phyloP scores from a whole-genome alignment of 2,797 vertebrate genomes.

The Micropoecilia bifurca region DNA sequence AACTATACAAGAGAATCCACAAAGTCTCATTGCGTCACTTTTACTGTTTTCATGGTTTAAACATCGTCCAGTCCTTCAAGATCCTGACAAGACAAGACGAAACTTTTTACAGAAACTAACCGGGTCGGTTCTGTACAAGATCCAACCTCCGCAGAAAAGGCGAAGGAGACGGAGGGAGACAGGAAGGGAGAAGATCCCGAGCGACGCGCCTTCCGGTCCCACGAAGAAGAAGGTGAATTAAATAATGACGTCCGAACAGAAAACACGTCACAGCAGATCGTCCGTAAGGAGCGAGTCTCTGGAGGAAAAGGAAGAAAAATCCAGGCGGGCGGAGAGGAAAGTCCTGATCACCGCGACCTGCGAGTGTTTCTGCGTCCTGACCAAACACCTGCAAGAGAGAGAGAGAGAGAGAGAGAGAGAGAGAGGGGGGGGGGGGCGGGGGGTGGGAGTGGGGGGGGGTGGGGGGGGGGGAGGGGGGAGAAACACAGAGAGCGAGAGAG shows the following conservation, averaged over 20 bases:
- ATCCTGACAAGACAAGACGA: conserved; percentile 89
- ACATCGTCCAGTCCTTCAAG: conserved; percentile 92
- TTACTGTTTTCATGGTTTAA: conserved; percentile 45
- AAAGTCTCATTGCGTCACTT: conserved; percentile 2
- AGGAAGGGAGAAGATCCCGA: conserved; percentile 73
- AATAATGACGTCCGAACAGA: conserved; percentile 95
- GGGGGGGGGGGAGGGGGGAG: too few species aligned
- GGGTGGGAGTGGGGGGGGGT: too few species aligned
- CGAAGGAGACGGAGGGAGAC: conserved; percentile 78
- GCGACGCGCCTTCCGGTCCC: conserved; percentile 92
- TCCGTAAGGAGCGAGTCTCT: conserved; percentile 83
- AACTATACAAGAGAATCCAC: conserved; percentile 94
- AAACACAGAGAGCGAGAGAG: too few species aligned
- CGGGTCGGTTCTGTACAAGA: conserved; percentile 89
- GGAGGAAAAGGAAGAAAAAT: conserved; percentile 60
- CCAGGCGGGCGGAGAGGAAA: conserved; percentile 63
- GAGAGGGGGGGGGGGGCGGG: too few species aligned
- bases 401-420: conserved; percentile 84
- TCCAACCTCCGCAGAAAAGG: conserved; percentile 92
- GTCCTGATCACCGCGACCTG: conserved; percentile 83
- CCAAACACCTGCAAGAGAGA: conserved; percentile 99
- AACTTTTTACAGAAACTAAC: conserved; percentile 90
- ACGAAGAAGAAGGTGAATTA: conserved; percentile 94
- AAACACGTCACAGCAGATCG: conserved; percentile 87
- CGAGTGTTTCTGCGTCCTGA: conserved; percentile 80